phyloP scores from a whole-genome alignment of 2,113 vertebrate genomes.

The Corythoichthys intestinalis region DNA sequence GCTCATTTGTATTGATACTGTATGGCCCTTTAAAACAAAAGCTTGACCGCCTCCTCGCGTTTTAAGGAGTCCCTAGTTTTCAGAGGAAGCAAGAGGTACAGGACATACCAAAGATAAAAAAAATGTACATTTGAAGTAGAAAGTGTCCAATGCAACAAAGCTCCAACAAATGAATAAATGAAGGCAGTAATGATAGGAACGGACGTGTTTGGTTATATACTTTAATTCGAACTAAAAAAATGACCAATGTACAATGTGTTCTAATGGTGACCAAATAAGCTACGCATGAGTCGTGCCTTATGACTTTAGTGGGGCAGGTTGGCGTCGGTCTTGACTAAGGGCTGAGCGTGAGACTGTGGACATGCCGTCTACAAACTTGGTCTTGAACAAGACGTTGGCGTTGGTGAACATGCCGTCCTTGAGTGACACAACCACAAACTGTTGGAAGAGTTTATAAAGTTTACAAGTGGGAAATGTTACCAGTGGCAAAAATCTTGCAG shows the following conservation, averaged over 20 bases:
- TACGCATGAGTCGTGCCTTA: slow-evolving; percentile 56
- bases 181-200: neutral
- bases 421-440: slow-evolving; percentile 96
- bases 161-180: neutral
- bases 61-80: neutral
- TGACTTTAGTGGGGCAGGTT: slow-evolving; percentile 3
- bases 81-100: neutral
- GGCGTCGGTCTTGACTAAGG: slow-evolving; percentile 66
- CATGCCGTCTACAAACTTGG: slow-evolving; percentile 90
- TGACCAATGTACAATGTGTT: neutral
- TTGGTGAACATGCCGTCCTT: slow-evolving; percentile 99
- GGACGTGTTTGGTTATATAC: neutral
- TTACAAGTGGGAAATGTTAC: neutral
- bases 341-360: slow-evolving; percentile 80
- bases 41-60: too few species aligned
- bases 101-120: neutral
- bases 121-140: neutral
- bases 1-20: too few species aligned
- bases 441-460: neutral
- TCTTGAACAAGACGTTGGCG: slow-evolving; percentile 93
- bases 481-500: neutral
- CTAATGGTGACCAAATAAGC: slow-evolving; percentile 4
- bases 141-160: neutral
- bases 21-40: neutral
- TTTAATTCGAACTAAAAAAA: neutral